Percentiles rank a stretch among this genome's conserved stretches.
phyloP scores from a whole-genome alignment of 2,113 vertebrate species.

The Mirounga angustirostris region DNA sequence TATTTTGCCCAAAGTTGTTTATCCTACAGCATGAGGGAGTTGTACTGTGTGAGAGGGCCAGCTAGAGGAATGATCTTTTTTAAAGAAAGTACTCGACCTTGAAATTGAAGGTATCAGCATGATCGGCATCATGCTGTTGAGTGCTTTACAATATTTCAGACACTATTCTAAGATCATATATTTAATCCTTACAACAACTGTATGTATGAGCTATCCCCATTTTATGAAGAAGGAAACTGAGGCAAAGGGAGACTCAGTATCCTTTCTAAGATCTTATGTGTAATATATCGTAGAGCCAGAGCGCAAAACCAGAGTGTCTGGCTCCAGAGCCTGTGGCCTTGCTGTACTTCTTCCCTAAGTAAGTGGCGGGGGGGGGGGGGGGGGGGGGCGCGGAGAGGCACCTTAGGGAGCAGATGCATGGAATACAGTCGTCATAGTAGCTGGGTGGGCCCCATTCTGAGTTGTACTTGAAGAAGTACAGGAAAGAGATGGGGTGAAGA shows the following conservation, averaged over 20 bases:
- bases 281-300: background rate
- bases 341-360: background rate
- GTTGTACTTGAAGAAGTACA: background rate
- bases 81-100: conserved; percentile 17
- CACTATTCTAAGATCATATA: background rate
- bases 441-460: background rate
- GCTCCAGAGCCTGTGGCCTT: background rate
- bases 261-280: background rate
- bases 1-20: conserved; percentile 1
- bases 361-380: no score
- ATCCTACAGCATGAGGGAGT: background rate
- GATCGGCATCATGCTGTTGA: background rate
- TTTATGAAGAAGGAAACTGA: conserved; percentile 41
- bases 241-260: background rate
- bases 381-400: background rate
- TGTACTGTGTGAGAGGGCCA: background rate
- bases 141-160: background rate
- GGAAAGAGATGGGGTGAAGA: background rate
- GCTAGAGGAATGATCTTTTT: background rate
- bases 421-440: background rate
- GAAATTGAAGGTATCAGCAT: background rate
- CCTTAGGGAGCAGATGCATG: background rate
- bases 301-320: background rate
- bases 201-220: background rate
- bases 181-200: conserved; percentile 18